phyloP scores from a whole-genome alignment of 2,888 invertebrate species.

The Thymelicus sylvestris region DNA sequence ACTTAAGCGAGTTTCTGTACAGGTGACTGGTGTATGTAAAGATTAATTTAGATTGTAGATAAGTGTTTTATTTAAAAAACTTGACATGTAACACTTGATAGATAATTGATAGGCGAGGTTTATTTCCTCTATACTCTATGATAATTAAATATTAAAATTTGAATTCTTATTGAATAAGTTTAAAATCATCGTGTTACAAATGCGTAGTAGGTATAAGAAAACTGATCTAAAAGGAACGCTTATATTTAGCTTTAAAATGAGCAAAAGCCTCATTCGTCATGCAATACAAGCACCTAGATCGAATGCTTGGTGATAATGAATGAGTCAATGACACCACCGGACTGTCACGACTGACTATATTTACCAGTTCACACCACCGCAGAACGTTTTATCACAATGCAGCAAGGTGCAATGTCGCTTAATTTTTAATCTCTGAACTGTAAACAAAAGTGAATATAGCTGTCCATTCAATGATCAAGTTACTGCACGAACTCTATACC shows the following conservation, averaged over 20 bases:
- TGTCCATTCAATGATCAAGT: conserved; percentile 72
- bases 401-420: conserved; percentile 45
- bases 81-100: too few species aligned
- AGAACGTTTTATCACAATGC: conserved; percentile 38
- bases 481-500: conserved; percentile 69
- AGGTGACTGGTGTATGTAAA: too few species aligned
- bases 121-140: too few species aligned
- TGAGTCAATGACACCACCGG: conserved; percentile 69
- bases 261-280: conserved; percentile 29
- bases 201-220: conserved; percentile 1
- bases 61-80: too few species aligned
- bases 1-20: too few species aligned
- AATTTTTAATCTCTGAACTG: conserved; percentile 39
- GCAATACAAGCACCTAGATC: conserved; percentile 41
- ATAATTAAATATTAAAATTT: too few species aligned
- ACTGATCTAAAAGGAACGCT: conserved; percentile 17
- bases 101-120: too few species aligned
- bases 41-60: too few species aligned
- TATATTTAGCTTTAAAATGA: conserved; percentile 26
- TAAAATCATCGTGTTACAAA: not conserved
- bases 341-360: conserved; percentile 50
- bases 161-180: too few species aligned
- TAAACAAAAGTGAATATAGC: conserved; percentile 52
- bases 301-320: conserved; percentile 62
- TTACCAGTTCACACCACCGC: conserved; percentile 26